Evolutionary conservation across 2,888 invertebrate species (phyloP).

Genomic region (Parelbella ahira): DNA sequence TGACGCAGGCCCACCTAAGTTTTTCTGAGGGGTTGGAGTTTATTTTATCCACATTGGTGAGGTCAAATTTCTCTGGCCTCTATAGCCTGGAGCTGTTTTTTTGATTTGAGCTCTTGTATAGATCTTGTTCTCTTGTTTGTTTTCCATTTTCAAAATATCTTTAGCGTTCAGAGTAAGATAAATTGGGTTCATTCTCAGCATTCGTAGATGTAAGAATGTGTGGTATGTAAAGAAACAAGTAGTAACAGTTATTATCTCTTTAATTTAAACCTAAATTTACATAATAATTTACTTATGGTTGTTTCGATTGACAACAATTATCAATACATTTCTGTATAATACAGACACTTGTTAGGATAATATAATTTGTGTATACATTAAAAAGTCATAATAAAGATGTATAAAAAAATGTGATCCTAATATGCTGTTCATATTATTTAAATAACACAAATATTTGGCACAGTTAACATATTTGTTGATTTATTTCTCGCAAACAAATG

Average conservation of each 20-base stretch:
- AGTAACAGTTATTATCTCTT: constrained; percentile 66
- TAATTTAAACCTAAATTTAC: constrained; percentile 72
- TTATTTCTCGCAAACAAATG: too few relatives aligned
- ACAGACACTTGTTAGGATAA: constrained; percentile 4
- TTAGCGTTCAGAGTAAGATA: not conserved
- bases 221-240: constrained; percentile 39
- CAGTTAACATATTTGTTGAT: too few relatives aligned
- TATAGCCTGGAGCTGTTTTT: too few relatives aligned
- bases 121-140: not conserved
- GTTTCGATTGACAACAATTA: constrained; percentile 59
- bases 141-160: not conserved
- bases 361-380: constrained; percentile 9
- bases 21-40: not conserved
- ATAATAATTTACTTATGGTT: constrained; percentile 50
- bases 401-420: constrained; percentile 27
- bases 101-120: not conserved
- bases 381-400: constrained; percentile 28
- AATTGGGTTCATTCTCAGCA: too few relatives aligned
- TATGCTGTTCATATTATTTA: constrained; percentile 33
- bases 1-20: not conserved
- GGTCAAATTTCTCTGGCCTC: not conserved
- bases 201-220: too few relatives aligned
- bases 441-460: constrained; percentile 50
- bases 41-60: not conserved
- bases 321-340: too few relatives aligned